Percentiles rank a stretch among this genome's conserved stretches.
Conservation (phyloP, 2,888 invertebrate genomes). For the Oscheius sp. region DNA sequence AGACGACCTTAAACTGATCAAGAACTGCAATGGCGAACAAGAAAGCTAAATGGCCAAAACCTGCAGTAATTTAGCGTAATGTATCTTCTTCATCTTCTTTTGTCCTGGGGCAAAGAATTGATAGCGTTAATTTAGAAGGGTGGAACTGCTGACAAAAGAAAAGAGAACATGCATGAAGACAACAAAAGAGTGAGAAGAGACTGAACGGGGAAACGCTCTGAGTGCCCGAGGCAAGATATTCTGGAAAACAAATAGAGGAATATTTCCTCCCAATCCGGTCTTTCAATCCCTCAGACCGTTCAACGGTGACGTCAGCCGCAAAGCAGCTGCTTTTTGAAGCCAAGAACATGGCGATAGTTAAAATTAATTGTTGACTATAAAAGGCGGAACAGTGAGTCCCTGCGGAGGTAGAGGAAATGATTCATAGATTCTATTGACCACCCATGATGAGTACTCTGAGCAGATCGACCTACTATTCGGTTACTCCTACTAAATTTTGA, state of each 20-base stretch:
- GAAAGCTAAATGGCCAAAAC: constrained; percentile 8
- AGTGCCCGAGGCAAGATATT: not conserved
- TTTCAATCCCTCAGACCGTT: too few species aligned
- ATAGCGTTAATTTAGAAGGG: too few species aligned
- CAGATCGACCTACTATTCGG: not conserved
- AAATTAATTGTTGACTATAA: constrained; percentile 3
- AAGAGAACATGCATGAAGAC: not conserved
- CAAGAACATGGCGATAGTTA: too few species aligned
- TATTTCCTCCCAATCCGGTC: too few species aligned
- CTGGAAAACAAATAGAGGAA: too few species aligned
- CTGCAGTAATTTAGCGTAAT: constrained; percentile 12
- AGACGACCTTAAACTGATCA: constrained; percentile 22
- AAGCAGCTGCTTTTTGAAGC: too few species aligned
- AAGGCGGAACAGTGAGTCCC: not conserved
- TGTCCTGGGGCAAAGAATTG: too few species aligned
- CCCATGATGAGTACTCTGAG: not conserved
- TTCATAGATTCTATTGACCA: not conserved
- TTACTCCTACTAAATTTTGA: not conserved
- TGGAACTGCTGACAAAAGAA: too few species aligned
- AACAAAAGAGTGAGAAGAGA: not conserved
- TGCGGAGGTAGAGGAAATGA: not conserved
- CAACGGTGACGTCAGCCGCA: too few species aligned
- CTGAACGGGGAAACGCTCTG: not conserved
- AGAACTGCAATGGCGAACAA: constrained; percentile 26
- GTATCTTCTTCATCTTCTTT: constrained; percentile 17